These are phyloP conservation scores for Danaus plexippus DNA, from an alignment of 1,140 invertebrate genomes.

Conservation along the genomic window DNA sequence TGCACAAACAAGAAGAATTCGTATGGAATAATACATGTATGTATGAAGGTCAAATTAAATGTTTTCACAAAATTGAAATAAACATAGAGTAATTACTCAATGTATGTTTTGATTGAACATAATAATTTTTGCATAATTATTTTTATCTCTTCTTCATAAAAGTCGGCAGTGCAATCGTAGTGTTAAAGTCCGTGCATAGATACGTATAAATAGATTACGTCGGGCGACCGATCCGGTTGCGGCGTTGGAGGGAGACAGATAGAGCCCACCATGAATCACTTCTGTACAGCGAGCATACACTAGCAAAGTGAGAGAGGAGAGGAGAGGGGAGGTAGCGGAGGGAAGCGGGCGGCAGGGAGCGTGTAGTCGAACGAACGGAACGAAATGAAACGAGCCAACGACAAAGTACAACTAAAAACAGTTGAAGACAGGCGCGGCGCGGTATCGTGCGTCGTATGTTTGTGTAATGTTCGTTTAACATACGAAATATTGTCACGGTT, in stretches of 20 bases:
- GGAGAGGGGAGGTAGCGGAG: constrained; percentile 42
- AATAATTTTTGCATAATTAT: constrained; percentile 12
- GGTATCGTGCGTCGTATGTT: constrained; percentile 48
- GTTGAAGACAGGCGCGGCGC: constrained; percentile 60
- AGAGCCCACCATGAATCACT: constrained; percentile 71
- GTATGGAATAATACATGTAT: background rate
- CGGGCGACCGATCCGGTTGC: constrained; percentile 70
- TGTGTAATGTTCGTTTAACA: constrained; percentile 34
- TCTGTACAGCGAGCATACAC: constrained; percentile 51
- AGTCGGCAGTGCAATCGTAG: constrained; percentile 39
- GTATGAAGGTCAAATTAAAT: too few relatives aligned
- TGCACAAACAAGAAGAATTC: too few relatives aligned
- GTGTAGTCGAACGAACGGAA: constrained; percentile 51
- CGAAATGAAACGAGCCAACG: constrained; percentile 63
- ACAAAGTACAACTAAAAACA: constrained; percentile 65
- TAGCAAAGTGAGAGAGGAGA: constrained; percentile 38
- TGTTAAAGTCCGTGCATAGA: constrained; percentile 67
- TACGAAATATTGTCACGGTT: constrained; percentile 39
- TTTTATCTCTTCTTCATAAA: constrained; percentile 23
- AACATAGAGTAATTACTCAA: too few relatives aligned
- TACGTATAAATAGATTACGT: constrained; percentile 69
- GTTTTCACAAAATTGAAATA: too few relatives aligned
- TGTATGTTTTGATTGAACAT: constrained; percentile 3
- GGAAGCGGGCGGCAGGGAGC: constrained; percentile 42
- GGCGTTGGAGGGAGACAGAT: constrained; percentile 70